Base-by-base conservation (phyloP, 1,140 invertebrate species). In the Caenorhabditis tropicalis region DNA sequence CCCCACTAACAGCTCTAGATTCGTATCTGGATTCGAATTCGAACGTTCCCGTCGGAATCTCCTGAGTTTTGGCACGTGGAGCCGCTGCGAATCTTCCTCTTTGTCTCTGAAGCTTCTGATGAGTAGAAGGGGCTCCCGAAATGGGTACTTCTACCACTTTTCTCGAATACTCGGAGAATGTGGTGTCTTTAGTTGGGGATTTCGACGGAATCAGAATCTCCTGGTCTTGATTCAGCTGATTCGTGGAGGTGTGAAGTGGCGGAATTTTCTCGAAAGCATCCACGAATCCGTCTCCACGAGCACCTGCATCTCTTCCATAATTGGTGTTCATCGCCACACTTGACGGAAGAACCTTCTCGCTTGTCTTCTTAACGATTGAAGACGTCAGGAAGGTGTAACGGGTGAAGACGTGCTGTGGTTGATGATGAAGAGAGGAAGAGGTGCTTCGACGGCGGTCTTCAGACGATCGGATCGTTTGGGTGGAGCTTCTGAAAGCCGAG, bases 1-100 rank as follows among this genome's bases (percentile, higher is more conserved):
- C 65, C 9, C 65, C 65, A 74, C 65, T 74, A n/a, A 46, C 65
- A 6, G 65, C 65, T 12, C 65, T 12, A 1, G 33, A 39, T 31
- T 74, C 36, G 65, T 74, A 74, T 74, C 65, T 74, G 0, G 36
- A 46, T n/a, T 74, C 65, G 36, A 74, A 74, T 24, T 74, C 65
- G 24, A 74, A 46, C 6, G 65, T 24, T 10, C 29, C 15, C 6
- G 29, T 2, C 19, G 36, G 65, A 1, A 74, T 74, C n/a, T 74
- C 65, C 29, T 74, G 65, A 74, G 65, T 74, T n/a, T 43, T 74
- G 10, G 58, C 29, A 33, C 29, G 12, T 36, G 58, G 21, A 27
- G 10, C 21, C 21, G 7, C 15, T 2, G 53, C 10, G 9, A 56
- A 27, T 27, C 21, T 12, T 10, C 21, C 19, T 29, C 27, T 60